Evolutionary conservation across 92 coral and sea anemone species (phyloP).

Genomic region (Parazoanthus swiftii): DNA sequence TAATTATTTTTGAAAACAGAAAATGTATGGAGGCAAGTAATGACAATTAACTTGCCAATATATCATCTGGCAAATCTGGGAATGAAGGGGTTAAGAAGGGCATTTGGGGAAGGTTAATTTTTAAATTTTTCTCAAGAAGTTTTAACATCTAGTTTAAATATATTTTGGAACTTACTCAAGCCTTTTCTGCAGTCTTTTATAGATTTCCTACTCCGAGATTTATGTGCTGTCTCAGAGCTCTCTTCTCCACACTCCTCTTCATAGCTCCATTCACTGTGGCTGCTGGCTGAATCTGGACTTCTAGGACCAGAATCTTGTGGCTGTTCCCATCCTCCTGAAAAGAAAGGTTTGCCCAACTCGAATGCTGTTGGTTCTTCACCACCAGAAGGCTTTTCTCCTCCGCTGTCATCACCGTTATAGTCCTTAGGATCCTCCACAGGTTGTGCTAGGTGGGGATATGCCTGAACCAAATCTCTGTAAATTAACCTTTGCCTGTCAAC

Average conservation of each 20-base stretch:
- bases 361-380: slow-evolving; percentile 33
- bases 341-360: slow-evolving; percentile 44
- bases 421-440: slow-evolving; percentile 2
- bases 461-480: slow-evolving; percentile 27
- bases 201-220: slow-evolving; percentile 6
- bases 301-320: not conserved
- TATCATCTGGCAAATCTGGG: too few species aligned
- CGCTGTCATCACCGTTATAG: not conserved
- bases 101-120: not conserved
- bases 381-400: not conserved
- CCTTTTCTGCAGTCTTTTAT: not conserved
- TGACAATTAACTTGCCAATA: too few species aligned
- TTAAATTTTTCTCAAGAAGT: not conserved
- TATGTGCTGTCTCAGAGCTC: not conserved
- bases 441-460: slow-evolving; percentile 27
- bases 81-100: too few species aligned
- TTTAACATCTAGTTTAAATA: too few species aligned
- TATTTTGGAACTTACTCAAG: not conserved
- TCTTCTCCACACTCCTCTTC: slow-evolving; percentile 37
- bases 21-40: too few species aligned
- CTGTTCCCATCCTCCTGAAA: slow-evolving; percentile 38
- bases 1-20: too few species aligned
- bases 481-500: slow-evolving; percentile 33
- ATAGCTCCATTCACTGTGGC: slow-evolving; percentile 44
- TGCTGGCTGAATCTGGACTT: slow-evolving; percentile 28